Evolutionary conservation across 1,140 invertebrate species (phyloP).

Genomic region (Drosophila rufa): DNA sequence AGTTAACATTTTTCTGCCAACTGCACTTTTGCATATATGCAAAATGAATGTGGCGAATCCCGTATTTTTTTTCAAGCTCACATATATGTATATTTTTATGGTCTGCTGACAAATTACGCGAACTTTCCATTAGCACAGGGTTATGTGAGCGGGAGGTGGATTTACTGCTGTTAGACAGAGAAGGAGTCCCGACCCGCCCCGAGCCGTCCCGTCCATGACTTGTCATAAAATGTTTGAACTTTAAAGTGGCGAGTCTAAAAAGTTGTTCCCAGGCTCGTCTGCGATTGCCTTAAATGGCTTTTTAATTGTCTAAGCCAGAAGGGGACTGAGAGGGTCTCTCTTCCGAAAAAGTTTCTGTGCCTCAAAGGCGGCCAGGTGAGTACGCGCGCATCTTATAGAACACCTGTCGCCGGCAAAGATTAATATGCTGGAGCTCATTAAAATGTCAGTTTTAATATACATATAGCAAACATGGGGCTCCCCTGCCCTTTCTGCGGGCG

Average conservation of each 20-base stretch:
- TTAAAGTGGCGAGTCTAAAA: slow-evolving; percentile 33
- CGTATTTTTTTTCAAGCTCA: slow-evolving; percentile 21
- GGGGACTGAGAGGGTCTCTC: neutral
- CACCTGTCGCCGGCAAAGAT: slow-evolving; percentile 66
- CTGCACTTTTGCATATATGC: slow-evolving; percentile 52
- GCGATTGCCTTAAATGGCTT: slow-evolving; percentile 50
- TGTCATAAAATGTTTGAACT: slow-evolving; percentile 40
- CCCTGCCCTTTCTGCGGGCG: slow-evolving; percentile 9
- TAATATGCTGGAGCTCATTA: slow-evolving; percentile 79
- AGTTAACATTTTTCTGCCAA: slow-evolving; percentile 71
- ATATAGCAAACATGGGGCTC: slow-evolving; percentile 36
- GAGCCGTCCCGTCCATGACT: slow-evolving; percentile 34
- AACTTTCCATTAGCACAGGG: slow-evolving; percentile 72
- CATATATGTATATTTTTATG: slow-evolving; percentile 64
- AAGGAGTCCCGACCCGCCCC: slow-evolving; percentile 10
- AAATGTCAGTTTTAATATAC: slow-evolving; percentile 77
- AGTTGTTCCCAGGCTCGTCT: slow-evolving; percentile 25
- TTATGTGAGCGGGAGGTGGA: slow-evolving; percentile 1
- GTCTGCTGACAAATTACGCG: slow-evolving; percentile 79
- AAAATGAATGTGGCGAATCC: slow-evolving; percentile 42
- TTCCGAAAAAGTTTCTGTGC: neutral
- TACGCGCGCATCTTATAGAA: slow-evolving; percentile 1
- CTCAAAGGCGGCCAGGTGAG: slow-evolving; percentile 11
- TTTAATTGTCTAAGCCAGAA: slow-evolving; percentile 47
- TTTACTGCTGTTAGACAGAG: slow-evolving; percentile 18